Evolutionary conservation across 2,888 invertebrate species (phyloP).

Genomic region (Melanotus villosus): DNA sequence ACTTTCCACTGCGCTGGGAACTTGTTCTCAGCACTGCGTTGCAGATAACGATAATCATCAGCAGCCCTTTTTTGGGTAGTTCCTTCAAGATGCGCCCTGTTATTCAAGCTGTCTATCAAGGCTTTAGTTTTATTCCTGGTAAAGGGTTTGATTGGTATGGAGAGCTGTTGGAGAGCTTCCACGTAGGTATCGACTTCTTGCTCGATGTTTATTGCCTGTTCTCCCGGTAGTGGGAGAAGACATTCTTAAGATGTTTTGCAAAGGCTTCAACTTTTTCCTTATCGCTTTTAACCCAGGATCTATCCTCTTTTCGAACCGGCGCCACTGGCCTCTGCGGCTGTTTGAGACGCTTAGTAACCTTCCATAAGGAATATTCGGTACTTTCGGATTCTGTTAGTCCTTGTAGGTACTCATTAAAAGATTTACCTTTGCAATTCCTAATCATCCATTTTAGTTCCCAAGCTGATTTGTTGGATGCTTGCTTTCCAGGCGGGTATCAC

Average conservation of each 20-base stretch:
- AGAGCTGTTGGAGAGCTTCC: neutral
- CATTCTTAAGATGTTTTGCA: too few species aligned
- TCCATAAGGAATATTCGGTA: too few species aligned
- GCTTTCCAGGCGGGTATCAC: too few species aligned
- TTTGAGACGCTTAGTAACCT: too few species aligned
- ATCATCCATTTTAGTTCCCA: neutral
- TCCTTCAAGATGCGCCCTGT: neutral
- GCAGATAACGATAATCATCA: neutral
- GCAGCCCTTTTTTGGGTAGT: too few species aligned
- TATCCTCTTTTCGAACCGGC: neutral
- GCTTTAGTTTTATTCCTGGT: too few species aligned
- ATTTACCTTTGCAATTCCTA: neutral
- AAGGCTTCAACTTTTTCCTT: too few species aligned
- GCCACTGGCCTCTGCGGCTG: neutral
- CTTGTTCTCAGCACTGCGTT: neutral
- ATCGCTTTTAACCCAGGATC: too few species aligned
- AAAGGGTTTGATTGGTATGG: constrained; percentile 6
- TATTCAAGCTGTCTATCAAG: neutral
- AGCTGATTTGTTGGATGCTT: too few species aligned
- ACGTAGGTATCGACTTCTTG: neutral
- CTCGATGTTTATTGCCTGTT: too few species aligned
- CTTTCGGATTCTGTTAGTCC: too few species aligned
- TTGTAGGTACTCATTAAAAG: too few species aligned
- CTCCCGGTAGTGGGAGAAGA: neutral
- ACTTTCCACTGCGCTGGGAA: neutral